Conservation (phyloP, 2,888 invertebrate species). For the Leptinotarsa rubiginosa region DNA sequence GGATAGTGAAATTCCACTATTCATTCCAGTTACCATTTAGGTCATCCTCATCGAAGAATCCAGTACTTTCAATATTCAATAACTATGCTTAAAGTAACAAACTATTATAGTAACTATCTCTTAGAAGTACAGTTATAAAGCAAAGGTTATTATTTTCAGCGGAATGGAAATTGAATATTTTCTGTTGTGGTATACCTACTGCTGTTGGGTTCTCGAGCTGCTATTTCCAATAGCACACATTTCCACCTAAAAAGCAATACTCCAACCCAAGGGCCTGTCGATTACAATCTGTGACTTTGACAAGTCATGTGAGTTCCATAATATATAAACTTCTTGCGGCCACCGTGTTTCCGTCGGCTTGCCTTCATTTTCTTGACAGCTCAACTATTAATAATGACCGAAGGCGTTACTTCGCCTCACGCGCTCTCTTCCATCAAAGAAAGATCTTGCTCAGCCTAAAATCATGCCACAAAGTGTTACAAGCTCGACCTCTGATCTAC, state of each 20-base stretch:
- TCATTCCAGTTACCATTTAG: too few species aligned
- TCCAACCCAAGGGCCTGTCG: slow-evolving; percentile 3
- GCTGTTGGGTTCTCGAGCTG: not conserved
- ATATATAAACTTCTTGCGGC: slow-evolving; percentile 34
- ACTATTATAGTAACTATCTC: too few species aligned
- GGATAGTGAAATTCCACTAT: too few species aligned
- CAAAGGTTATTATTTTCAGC: too few species aligned
- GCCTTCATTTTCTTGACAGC: slow-evolving; percentile 45
- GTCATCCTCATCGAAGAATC: too few species aligned
- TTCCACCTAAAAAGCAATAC: not conserved
- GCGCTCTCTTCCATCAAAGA: slow-evolving; percentile 39
- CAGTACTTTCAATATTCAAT: too few species aligned
- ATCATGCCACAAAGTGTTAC: slow-evolving; percentile 42
- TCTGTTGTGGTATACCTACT: too few species aligned
- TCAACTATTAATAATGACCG: slow-evolving; percentile 47
- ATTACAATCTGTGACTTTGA: slow-evolving; percentile 39
- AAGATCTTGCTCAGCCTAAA: slow-evolving; percentile 41
- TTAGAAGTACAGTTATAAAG: too few species aligned
- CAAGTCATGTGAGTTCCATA: slow-evolving; percentile 36
- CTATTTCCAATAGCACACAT: not conserved
- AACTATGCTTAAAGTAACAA: too few species aligned
- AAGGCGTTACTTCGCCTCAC: slow-evolving; percentile 43
- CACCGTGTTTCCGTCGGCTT: slow-evolving; percentile 36
- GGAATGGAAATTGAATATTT: too few species aligned
- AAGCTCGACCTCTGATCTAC: slow-evolving; percentile 28